Conservation (phyloP, 64 coral and sea anemone species). For the Pachyseris speciosa region DNA sequence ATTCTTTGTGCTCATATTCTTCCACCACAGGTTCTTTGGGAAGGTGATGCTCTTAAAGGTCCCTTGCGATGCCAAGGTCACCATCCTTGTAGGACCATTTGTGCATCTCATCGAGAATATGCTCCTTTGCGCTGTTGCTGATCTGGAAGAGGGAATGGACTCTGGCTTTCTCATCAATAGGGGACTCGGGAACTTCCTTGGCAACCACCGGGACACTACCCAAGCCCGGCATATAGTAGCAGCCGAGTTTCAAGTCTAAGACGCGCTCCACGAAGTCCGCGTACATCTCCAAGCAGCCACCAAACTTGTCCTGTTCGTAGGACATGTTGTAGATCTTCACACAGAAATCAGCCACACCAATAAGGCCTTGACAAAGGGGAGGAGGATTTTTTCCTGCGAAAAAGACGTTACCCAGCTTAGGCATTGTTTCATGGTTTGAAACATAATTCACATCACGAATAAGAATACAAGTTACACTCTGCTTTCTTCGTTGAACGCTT, state of each 20-base stretch:
- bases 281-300: conserved; percentile 7
- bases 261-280: not conserved
- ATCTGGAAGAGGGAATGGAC: not conserved
- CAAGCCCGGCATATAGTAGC: not conserved
- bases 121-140: not conserved
- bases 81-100: conserved; percentile 13
- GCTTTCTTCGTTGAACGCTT: too few species aligned
- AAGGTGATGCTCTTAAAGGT: not conserved
- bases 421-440: too few species aligned
- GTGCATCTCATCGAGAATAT: conserved; percentile 1
- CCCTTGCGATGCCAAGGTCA: not conserved
- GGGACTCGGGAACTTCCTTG: not conserved
- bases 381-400: not conserved
- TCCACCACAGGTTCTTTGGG: not conserved
- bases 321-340: conserved; percentile 12
- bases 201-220: not conserved
- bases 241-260: conserved; percentile 10
- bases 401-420: not conserved
- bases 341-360: not conserved
- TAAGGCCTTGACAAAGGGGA: not conserved
- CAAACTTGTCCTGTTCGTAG: conserved; percentile 1
- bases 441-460: too few species aligned
- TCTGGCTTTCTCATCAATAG: not conserved
- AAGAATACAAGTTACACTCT: too few species aligned
- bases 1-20: not conserved